These are phyloP conservation scores for Dasyprocta punctata DNA, from an alignment of 2,113 vertebrate species.

Conservation along the genomic window DNA sequence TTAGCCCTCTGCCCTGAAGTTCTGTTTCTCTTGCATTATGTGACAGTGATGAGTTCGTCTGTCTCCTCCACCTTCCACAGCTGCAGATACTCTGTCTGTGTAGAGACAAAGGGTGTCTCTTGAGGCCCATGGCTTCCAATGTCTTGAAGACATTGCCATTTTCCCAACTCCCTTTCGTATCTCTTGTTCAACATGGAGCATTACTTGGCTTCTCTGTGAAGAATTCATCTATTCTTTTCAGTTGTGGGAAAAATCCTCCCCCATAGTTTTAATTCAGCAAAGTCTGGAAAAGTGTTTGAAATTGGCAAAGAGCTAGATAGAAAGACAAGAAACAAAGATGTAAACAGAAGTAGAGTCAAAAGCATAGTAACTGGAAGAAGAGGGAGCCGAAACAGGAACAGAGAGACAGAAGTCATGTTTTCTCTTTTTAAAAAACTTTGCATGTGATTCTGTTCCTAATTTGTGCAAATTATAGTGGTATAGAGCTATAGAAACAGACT, in stretches of 20 bases:
- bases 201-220: not conserved
- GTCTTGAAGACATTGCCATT: not conserved
- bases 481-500: not conserved
- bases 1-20: not conserved
- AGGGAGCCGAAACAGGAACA: not conserved
- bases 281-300: not conserved
- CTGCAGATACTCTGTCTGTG: not conserved
- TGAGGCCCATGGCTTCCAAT: not conserved
- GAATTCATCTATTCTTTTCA: not conserved
- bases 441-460: not conserved
- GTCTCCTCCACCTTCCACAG: not conserved
- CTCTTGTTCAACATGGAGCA: not conserved
- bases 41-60: not conserved
- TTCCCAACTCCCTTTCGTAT: not conserved
- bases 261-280: not conserved
- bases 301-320: not conserved
- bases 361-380: not conserved
- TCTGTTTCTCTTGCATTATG: not conserved
- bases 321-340: not conserved
- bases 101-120: not conserved
- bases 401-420: not conserved
- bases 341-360: not conserved
- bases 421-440: not conserved
- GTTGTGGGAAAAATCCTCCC: not conserved
- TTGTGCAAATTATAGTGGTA: not conserved